phyloP scores from a whole-genome alignment of 2,888 invertebrate species.

The Ochropacha duplaris region DNA sequence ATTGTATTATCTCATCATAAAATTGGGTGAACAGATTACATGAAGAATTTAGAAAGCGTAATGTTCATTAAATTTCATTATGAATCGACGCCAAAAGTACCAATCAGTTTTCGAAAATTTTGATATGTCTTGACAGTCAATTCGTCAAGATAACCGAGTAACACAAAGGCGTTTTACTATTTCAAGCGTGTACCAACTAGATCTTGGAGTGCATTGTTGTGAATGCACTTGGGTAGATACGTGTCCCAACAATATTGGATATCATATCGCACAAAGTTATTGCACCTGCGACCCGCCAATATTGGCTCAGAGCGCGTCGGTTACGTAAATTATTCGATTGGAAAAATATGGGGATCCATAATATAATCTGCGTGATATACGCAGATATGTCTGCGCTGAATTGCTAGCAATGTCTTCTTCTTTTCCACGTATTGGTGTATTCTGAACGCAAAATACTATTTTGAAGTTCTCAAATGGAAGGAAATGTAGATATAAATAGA shows the following conservation, averaged over 20 bases:
- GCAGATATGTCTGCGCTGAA: neutral
- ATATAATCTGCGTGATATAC: neutral
- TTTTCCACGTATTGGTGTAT: neutral
- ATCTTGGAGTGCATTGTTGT: slow-evolving; percentile 8
- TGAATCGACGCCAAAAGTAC: too few relatives aligned
- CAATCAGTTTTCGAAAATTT: too few relatives aligned
- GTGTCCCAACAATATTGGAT: slow-evolving; percentile 20
- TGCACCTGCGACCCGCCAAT: slow-evolving; percentile 27
- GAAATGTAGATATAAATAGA: too few relatives aligned
- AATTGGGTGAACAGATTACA: too few relatives aligned
- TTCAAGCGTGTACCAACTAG: neutral
- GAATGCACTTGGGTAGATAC: slow-evolving; percentile 7
- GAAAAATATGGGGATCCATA: slow-evolving; percentile 4
- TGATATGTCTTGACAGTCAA: neutral
- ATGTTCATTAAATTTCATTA: too few relatives aligned
- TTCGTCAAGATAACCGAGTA: neutral
- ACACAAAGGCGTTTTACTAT: neutral
- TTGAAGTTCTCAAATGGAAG: neutral
- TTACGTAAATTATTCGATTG: slow-evolving; percentile 14
- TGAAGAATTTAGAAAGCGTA: too few relatives aligned
- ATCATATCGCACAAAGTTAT: slow-evolving; percentile 20
- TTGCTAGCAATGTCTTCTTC: neutral
- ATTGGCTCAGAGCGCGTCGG: slow-evolving; percentile 16
- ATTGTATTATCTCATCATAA: neutral
- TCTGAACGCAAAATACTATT: neutral